Base-by-base conservation (phyloP, 1,140 invertebrate genomes). In the Monomorium pharaonis region DNA sequence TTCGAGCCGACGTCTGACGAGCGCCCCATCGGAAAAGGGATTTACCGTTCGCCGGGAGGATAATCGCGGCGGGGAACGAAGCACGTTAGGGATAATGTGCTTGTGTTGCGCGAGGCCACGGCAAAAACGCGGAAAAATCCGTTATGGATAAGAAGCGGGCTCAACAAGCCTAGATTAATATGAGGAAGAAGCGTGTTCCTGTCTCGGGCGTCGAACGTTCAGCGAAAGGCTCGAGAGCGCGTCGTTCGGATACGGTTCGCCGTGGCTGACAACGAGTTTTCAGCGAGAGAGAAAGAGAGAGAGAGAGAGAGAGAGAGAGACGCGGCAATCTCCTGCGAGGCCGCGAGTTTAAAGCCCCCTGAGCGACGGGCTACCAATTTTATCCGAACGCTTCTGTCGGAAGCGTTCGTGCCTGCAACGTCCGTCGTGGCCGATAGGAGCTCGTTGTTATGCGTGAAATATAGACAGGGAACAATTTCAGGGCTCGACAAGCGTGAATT, bases 81-180 rank as follows among this genome's bases (percentile, higher is more conserved):
- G 60, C 74, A 67, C 74, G 84, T 78, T 77, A 80, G 75, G 62
- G 84, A 85, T 85, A 85, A 85, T 78, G 84, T 42, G 84, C 58
- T 33, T 67, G 75, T 85, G 84, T 85, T 85, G 84, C 74, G 74
- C 58, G 75, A 27, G 49, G 33, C 60, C 60, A 54, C 49, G 30
- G 84, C 74, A 85, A 85, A 85, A 85, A 85, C 58, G 24, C 62
- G 75, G 75, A 84, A 84, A 84, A 84, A 84, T 85, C 84, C 84
- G 84, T 84, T 84, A 84, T 47, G 84, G 84, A 80, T 85, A 85
- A 85, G 84, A 85, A 85, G 84, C 75, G 75, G 49, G 75, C 74
- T 85, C 72, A 77, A 85, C 84, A 67, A 78, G 84, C 84, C 49
- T 77, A 84, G 84, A 85, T 85, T 78, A 78, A 85, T 78, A 85